Evolutionary conservation across 2,797 vertebrate species (phyloP), one percentile per base, ranked within the genome.

Genomic region (Caiman crocodilus): DNA sequence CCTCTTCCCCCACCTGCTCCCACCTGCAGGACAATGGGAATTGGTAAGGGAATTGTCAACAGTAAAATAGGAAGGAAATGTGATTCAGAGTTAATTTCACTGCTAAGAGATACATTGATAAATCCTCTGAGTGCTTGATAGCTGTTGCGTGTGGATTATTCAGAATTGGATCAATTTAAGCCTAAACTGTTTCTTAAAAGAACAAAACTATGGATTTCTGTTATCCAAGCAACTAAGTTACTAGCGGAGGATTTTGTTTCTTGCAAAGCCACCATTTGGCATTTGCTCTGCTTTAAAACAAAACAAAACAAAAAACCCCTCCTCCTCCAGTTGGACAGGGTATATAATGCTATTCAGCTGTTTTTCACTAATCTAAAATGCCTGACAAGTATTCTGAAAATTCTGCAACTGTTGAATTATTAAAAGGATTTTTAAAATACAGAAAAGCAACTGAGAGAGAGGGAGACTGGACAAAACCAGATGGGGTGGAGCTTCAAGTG

Each of bases 361-460:
- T 79, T 64, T 90, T 82, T 58, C 76, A 77, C 61, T 80, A 55
- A 30, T 85, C 73, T 82, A 55, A 65, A 56, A 63, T 55, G 55
- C 74, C 4, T 78, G 30, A n/a, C 91, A 84, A 50, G 16, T 76
- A 92, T 60, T 90, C 79, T 94, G 76, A 80, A 88, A 78, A 84
- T 65, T 82, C 14, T 59, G 73, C 79, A 82, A 94, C 90, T 93
- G 91, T 87, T 92, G 42, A 97, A 61, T 89, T 94, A 88, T 94
- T 90, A 93, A 56, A 78, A 79, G 60, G 79, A n/a, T 55, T 64
- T 88, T 87, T 79, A 35, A 89, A 92, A 78, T n/a, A 30, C 84
- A 73, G 89, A 89, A 76, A 75, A 86, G 28, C 76, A 81, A 57
- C 77, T 73, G 60, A 50, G 84, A 85, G 65, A 58, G 78, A 84